Percentiles rank a stretch among this genome's conserved stretches.
Evolutionary conservation across 92 coral and sea anemone genomes (phyloP).

Genomic region (Porites cylindrica): DNA sequence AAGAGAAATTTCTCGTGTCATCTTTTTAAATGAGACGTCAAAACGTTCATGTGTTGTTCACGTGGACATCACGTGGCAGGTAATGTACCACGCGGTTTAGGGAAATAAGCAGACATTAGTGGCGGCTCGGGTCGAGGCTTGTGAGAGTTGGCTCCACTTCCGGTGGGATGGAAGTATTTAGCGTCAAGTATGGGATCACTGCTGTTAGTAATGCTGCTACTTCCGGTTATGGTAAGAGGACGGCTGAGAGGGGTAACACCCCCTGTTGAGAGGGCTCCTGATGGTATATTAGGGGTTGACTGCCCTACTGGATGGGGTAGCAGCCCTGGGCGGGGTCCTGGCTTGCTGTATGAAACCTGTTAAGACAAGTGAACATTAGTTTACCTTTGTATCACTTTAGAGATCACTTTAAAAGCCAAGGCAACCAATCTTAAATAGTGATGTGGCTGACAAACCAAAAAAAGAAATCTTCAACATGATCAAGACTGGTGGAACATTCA

Average conservation of each 20-base stretch:
- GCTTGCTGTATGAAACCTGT: constrained; percentile 36
- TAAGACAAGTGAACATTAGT: neutral
- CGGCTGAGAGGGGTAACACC: constrained; percentile 54
- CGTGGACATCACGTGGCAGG: constrained; percentile 26
- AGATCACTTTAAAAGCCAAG: no score
- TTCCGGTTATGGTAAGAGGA: constrained; percentile 26
- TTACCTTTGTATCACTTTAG: neutral
- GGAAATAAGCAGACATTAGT: constrained; percentile 97
- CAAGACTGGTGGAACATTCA: no score
- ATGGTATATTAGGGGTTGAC: constrained; percentile 90
- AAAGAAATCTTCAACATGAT: no score
- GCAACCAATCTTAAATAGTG: no score
- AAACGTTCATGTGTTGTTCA: neutral
- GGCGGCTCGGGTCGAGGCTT: constrained; percentile 67
- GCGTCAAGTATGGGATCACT: constrained; percentile 86
- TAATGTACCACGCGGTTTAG: constrained; percentile 41
- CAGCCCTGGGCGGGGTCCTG: constrained; percentile 59
- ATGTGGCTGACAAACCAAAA: no score
- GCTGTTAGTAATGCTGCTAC: neutral
- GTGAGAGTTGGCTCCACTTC: constrained; percentile 48
- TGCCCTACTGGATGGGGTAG: constrained; percentile 88
- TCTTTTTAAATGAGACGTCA: neutral
- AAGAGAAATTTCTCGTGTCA: no score
- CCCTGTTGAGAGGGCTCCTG: constrained; percentile 61
- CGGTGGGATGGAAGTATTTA: constrained; percentile 84